Evolutionary conservation across 2,888 invertebrate species (phyloP).

Genomic region (Drosophila emarginata): DNA sequence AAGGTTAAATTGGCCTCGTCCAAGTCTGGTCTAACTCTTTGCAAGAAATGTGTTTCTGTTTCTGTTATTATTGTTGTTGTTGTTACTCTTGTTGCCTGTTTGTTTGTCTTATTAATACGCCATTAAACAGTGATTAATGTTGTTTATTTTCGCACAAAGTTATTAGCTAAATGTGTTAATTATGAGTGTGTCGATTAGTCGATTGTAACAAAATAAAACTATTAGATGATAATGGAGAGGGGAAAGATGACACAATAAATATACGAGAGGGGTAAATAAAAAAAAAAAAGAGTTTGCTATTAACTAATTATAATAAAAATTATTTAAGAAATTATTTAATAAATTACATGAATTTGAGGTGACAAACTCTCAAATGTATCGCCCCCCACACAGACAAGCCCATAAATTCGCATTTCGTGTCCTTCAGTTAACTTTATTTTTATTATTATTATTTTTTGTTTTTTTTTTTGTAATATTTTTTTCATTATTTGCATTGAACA

Average conservation of each 20-base stretch:
- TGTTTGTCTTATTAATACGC: conserved; percentile 72
- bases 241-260: neutral
- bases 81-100: conserved; percentile 14
- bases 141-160: conserved; percentile 73
- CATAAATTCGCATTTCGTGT: conserved; percentile 3
- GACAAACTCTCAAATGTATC: too few relatives aligned
- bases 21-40: conserved; percentile 1
- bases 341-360: too few relatives aligned
- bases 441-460: too few relatives aligned
- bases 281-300: too few relatives aligned
- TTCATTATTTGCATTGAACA: conserved; percentile 38
- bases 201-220: conserved; percentile 5
- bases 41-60: conserved; percentile 5
- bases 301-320: too few relatives aligned
- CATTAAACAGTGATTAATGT: conserved; percentile 76
- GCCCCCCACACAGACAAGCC: conserved; percentile 12
- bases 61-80: neutral
- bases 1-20: conserved; percentile 10
- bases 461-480: conserved; percentile 11
- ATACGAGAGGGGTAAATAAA: neutral
- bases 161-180: conserved; percentile 79
- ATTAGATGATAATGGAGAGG: neutral
- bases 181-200: conserved; percentile 68
- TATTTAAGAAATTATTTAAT: neutral
- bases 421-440: conserved; percentile 9